Evolutionary conservation across 2,797 vertebrate genomes (phyloP).

Genomic region (Heteromormyrus szaboi): DNA sequence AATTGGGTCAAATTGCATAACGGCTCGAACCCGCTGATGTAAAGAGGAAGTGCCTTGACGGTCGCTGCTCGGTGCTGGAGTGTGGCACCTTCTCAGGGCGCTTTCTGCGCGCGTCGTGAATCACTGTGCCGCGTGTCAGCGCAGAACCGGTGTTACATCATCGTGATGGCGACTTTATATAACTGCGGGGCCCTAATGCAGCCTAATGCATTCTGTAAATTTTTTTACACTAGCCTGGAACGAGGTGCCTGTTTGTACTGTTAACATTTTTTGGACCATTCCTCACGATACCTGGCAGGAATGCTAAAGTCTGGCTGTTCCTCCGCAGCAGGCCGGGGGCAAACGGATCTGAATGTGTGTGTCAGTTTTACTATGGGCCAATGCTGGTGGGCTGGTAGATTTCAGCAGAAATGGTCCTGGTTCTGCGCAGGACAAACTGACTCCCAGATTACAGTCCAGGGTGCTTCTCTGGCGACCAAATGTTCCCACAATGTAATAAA

Average conservation of each 20-base stretch:
- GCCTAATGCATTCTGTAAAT: not conserved
- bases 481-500: not conserved
- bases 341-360: not conserved
- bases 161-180: not conserved
- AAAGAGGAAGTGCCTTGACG: not conserved
- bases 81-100: not conserved
- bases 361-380: not conserved
- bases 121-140: not conserved
- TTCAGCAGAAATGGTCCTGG: not conserved
- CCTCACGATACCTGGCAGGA: not conserved
- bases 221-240: not conserved
- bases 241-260: not conserved
- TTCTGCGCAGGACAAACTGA: not conserved
- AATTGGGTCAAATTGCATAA: constrained; percentile 9
- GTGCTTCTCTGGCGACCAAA: not conserved
- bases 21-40: not conserved
- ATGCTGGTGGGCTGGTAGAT: not conserved
- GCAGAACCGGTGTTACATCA: not conserved
- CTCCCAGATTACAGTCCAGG: not conserved
- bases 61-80: not conserved
- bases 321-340: not conserved
- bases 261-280: not conserved
- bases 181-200: not conserved
- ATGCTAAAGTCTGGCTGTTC: not conserved
- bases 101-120: not conserved